A percentile compares a stretch with the other conserved stretches of the same genome.
Conservation (phyloP, 30 jellyfish, hydroid and myxozoan genomes). For the Aurelia sp. region DNA sequence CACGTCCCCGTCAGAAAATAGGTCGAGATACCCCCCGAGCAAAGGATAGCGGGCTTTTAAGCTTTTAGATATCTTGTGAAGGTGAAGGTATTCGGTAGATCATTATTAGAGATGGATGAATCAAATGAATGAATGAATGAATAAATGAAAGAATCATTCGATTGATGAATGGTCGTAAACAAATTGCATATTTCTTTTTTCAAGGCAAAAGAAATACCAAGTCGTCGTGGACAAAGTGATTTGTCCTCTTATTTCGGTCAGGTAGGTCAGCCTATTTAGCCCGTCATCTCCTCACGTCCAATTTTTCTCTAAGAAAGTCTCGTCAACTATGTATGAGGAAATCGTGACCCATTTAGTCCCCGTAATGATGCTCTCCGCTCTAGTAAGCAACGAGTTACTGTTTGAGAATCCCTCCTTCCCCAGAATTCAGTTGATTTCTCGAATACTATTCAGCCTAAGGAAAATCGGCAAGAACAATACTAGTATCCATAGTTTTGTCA, state of each 20-base stretch:
- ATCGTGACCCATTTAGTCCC: not conserved
- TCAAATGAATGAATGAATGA: not conserved
- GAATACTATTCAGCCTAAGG: no score
- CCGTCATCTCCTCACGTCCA: no score
- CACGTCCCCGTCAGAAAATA: no score
- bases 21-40: no score
- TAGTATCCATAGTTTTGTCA: no score
- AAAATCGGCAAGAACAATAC: no score
- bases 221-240: constrained; percentile 14
- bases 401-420: no score
- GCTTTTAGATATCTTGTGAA: not conserved
- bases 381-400: no score
- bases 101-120: not conserved
- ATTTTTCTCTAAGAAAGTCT: not conserved
- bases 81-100: not conserved
- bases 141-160: not conserved
- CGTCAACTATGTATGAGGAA: not conserved
- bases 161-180: not conserved
- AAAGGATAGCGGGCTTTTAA: no score
- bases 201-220: not conserved
- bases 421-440: no score
- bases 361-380: no score
- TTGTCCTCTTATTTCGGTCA: constrained; percentile 15
- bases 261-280: not conserved
- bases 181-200: not conserved